Conservation (phyloP, 2,113 vertebrate genomes). For the Apodemus sylvaticus region DNA sequence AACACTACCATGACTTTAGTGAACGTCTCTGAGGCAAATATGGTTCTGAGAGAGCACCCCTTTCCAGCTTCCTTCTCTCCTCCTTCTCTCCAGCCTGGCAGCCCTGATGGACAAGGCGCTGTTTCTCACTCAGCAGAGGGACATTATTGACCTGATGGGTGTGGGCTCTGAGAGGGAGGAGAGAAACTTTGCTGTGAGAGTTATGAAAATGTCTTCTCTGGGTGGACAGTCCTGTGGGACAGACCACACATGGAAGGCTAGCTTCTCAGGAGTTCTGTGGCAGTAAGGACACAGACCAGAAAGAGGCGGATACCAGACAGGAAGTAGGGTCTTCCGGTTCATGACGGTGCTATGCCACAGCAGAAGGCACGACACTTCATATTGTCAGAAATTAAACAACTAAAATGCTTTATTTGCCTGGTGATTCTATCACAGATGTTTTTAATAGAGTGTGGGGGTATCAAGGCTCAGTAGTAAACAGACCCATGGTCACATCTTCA, state of each 20-base stretch:
- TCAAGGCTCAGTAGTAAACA: background rate
- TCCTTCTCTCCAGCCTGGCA: background rate
- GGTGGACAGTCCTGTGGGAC: background rate
- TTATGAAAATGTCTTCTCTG: background rate
- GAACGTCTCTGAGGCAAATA: background rate
- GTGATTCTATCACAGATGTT: background rate
- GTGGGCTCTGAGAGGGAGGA: background rate
- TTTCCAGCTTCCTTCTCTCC: background rate
- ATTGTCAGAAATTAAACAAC: background rate
- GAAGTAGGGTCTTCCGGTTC: background rate
- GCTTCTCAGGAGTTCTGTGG: background rate
- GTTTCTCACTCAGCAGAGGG: background rate
- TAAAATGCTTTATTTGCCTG: background rate
- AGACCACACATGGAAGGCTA: background rate
- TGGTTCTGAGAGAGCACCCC: background rate
- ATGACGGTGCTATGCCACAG: background rate
- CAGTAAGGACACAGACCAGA: background rate
- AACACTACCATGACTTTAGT: background rate
- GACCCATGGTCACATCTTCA: background rate
- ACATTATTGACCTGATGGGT: background rate
- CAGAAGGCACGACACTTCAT: background rate
- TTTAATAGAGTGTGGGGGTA: background rate
- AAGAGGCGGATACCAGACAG: background rate
- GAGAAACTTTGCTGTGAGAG: background rate
- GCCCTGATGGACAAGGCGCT: background rate